phyloP scores from a whole-genome alignment of 2,888 invertebrate genomes.

The Digitonthophagus gazella region DNA sequence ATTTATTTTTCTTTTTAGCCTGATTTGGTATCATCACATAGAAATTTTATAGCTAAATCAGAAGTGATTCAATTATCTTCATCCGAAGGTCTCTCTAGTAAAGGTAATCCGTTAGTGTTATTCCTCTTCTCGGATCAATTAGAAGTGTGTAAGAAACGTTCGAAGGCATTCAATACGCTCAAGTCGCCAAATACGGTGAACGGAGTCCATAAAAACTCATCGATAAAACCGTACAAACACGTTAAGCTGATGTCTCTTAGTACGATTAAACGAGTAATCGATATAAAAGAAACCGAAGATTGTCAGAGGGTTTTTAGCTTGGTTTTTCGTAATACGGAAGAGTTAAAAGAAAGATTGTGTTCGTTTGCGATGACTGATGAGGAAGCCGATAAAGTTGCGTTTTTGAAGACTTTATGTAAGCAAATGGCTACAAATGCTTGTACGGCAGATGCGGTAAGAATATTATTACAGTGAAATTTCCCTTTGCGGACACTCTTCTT shows the following conservation, averaged over 20 bases:
- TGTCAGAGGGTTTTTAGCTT: constrained; percentile 89
- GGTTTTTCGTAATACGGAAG: constrained; percentile 82
- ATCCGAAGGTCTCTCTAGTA: constrained; percentile 73
- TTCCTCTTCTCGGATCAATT: constrained; percentile 94
- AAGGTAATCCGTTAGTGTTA: constrained; percentile 78
- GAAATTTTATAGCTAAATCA: constrained; percentile 82
- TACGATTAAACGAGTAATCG: constrained; percentile 86
- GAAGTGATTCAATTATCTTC: constrained; percentile 82
- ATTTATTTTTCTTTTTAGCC: constrained; percentile 58
- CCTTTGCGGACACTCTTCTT: no score
- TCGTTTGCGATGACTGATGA: constrained; percentile 85
- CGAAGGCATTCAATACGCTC: constrained; percentile 69
- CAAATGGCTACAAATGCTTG: constrained; percentile 92
- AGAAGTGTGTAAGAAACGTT: constrained; percentile 86
- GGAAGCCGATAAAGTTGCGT: constrained; percentile 76
- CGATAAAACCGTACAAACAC: constrained; percentile 86
- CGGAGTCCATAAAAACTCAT: constrained; percentile 52
- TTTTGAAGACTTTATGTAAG: constrained; percentile 80
- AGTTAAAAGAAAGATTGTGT: constrained; percentile 82
- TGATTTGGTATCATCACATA: constrained; percentile 88
- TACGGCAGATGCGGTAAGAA: constrained; percentile 85
- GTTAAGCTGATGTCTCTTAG: constrained; percentile 85
- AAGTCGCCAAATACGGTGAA: constrained; percentile 67
- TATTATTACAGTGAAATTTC: not conserved
- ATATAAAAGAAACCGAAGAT: constrained; percentile 84